Percentiles rank a stretch among this genome's conserved stretches.
Evolutionary conservation across 2,888 invertebrate species (phyloP).

Genomic region (Acrobasis consociella): DNA sequence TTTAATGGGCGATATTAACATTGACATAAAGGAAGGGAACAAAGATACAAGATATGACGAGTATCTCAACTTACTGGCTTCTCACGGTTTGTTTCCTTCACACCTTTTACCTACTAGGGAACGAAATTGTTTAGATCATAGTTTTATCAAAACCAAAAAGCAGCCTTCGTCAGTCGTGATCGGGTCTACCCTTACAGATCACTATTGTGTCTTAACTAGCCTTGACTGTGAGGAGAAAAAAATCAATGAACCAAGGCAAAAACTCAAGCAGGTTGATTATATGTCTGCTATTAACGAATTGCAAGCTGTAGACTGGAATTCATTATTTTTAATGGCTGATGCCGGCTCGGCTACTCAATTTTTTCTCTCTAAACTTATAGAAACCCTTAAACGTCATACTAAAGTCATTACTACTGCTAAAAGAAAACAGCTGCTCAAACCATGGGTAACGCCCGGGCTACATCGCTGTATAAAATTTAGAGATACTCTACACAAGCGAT

Average conservation of each 20-base stretch:
- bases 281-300: not conserved
- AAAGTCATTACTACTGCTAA: not conserved
- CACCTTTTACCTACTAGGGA: not conserved
- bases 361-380: not conserved
- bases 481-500: not conserved
- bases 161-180: not conserved
- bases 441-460: slow-evolving; percentile 2
- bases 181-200: too few relatives aligned
- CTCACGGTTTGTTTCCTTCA: not conserved
- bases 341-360: not conserved
- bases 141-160: not conserved
- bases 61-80: not conserved
- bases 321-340: not conserved
- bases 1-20: not conserved
- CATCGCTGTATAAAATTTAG: not conserved
- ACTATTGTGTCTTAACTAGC: not conserved
- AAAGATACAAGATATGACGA: not conserved
- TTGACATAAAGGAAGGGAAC: not conserved
- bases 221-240: not conserved
- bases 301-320: not conserved
- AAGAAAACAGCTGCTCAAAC: not conserved
- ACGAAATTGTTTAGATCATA: not conserved
- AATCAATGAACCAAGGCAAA: not conserved
- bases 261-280: not conserved
- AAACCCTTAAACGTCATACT: not conserved